phyloP scores from a whole-genome alignment of 1,140 invertebrate species.

The Caenorhabditis inopinata region DNA sequence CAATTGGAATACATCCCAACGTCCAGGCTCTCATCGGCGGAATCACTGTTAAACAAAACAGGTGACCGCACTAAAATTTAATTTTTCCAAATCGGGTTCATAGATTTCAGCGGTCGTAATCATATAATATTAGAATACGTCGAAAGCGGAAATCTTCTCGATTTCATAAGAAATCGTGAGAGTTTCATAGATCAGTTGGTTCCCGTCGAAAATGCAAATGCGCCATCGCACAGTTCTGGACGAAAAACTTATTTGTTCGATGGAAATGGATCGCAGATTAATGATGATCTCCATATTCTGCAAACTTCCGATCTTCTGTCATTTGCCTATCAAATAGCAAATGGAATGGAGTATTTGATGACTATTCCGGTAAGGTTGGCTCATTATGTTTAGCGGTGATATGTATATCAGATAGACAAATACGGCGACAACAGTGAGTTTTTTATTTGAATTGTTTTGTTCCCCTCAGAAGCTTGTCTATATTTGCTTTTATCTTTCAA shows the following conservation, averaged over 20 bases:
- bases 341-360: neutral
- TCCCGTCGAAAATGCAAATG: neutral
- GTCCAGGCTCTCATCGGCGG: neutral
- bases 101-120: too few relatives aligned
- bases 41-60: neutral
- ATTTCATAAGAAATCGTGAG: neutral
- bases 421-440: too few relatives aligned
- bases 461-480: too few relatives aligned
- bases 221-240: too few relatives aligned
- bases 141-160: neutral
- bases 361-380: neutral
- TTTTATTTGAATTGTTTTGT: too few relatives aligned
- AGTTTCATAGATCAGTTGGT: neutral
- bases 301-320: neutral
- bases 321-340: neutral
- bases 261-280: too few relatives aligned
- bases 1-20: neutral
- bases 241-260: too few relatives aligned
- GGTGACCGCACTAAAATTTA: neutral
- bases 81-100: neutral
- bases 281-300: neutral
- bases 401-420: too few relatives aligned
- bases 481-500: too few relatives aligned
- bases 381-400: too few relatives aligned
- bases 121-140: neutral